Base-by-base conservation (phyloP, 2,888 invertebrate species). In the Physocephala rufipes region DNA sequence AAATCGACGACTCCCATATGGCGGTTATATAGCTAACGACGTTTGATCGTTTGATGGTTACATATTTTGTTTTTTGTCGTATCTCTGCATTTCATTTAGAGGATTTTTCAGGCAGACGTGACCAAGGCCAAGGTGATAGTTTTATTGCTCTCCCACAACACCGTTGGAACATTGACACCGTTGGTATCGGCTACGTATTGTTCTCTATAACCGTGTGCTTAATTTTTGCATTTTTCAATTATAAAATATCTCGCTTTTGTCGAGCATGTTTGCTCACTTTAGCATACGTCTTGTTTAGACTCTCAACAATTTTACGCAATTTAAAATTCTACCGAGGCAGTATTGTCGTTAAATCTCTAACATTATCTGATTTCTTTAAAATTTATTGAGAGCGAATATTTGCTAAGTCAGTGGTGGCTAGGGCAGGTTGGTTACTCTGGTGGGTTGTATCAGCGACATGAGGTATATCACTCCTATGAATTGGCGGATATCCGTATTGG, bases 81-180 rank as follows among this genome's bases (percentile, higher is more conserved):
- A 55, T 16, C 55, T 55, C 19, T 24, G 12, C 13, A 55, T 19
- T 13, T 55, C 55, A 24, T 21, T 55, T 13, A 55, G 9, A n/a
- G 55, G 55, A 13, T 55, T 55, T 55, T 55, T 12, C 19, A 12
- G 12, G 19, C 55, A 55, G 19, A 55, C 12, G 24, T 16, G 12
- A 21, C 24, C 19, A 72, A 59, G 61, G 45, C 36, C 51, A 74
- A 55, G 51, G 49, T 74, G n/a, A 71, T 72, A 21, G 71, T 26
- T 73, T 71, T 74, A 62, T 67, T 74, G 26, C 74, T 74, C 53
- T 74, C 74, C 71, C 70, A 74, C 21, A 36, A 65, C 21, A 74
- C 72, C 28, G 69, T 71, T 59, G 63, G 55, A 3, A 75, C 36
- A 59, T 74, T 71, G 5, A 70, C 55, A 0, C 65, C 73, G 26